Evolutionary conservation across 2,888 invertebrate species (phyloP).

Genomic region (Caenorhabditis sp.): DNA sequence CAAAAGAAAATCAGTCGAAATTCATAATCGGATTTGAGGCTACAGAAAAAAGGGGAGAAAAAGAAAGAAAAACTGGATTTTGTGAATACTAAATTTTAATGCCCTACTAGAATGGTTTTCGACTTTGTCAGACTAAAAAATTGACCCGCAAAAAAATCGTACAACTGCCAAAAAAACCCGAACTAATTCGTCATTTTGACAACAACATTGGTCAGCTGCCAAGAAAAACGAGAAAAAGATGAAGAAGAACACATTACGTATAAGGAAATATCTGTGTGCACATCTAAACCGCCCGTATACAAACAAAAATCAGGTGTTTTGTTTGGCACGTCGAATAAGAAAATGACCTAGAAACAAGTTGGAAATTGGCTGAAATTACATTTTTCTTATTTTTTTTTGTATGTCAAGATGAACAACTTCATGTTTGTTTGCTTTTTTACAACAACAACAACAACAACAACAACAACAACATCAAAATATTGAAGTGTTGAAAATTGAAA

Average conservation of each 20-base stretch:
- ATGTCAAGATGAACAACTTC: too few relatives aligned
- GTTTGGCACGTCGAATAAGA: neutral
- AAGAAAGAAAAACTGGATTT: neutral
- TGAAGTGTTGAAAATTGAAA: too few relatives aligned
- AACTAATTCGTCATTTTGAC: too few relatives aligned
- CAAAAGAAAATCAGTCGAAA: neutral
- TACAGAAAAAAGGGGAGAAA: neutral
- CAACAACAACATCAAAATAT: too few relatives aligned
- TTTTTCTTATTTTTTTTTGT: neutral
- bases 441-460: too few relatives aligned
- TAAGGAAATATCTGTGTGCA: neutral
- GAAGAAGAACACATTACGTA: neutral
- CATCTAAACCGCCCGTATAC: neutral
- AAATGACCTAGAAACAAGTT: neutral
- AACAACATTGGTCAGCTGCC: neutral
- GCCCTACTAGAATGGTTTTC: neutral
- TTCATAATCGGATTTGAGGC: neutral
- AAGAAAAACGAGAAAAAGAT: neutral
- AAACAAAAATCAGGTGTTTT: slow-evolving; percentile 1
- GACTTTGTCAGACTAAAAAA: too few relatives aligned
- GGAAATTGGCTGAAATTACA: neutral
- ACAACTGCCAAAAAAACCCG: too few relatives aligned
- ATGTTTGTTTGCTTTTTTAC: too few relatives aligned
- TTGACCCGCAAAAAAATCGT: too few relatives aligned
- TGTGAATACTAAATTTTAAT: neutral